Base-by-base conservation (phyloP, 2,888 invertebrate species). In the Junonia oenone region DNA sequence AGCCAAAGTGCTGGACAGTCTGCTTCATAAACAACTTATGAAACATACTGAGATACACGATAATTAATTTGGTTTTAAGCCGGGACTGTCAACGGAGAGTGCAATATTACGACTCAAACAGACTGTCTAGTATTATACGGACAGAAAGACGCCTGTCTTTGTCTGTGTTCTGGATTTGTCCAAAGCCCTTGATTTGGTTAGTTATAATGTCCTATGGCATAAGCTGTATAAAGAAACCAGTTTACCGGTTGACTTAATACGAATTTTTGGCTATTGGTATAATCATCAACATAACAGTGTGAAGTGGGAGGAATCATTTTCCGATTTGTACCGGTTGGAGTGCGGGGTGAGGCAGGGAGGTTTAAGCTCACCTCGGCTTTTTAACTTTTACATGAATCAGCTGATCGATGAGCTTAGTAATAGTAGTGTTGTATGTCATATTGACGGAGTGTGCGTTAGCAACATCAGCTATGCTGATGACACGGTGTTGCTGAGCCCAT, bases 351-450 rank as follows among this genome's bases (percentile, higher is more conserved):
- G 62, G 14, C 56, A 61, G 49, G 67, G 66, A 6, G 63, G 65
- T 2, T 22, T 63, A 31, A 62, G 57, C 1, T 68, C 68, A 2
- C 67, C 65, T 6, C 45, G 15, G n/a, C 59, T 67, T 0, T 68
- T 65, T 33, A 65, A 56, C 46, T 13, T 33, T 4, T 33, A 33
- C 2, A 8, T 33, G 9, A 33, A 11, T 8, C 11, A 33, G 2
- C 31, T 33, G 62, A 11, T 66, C 63, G 61, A 63, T 27, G 62
- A 43, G 45, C 63, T 65, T 50, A 63, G 63, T 50, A 59, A 53
- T 35, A 26, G 35, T 6, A 9, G 15, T 11, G 56, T 63, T 6
- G 62, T 62, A 0, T 67, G 65, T 37, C 55, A 52, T 14, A 43
- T 64, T 26, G 62, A 63, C 14, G 58, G 26, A 56, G 13, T 38